Conservation (phyloP, 2,888 invertebrate genomes). For the Drosophila nr. medialis region DNA sequence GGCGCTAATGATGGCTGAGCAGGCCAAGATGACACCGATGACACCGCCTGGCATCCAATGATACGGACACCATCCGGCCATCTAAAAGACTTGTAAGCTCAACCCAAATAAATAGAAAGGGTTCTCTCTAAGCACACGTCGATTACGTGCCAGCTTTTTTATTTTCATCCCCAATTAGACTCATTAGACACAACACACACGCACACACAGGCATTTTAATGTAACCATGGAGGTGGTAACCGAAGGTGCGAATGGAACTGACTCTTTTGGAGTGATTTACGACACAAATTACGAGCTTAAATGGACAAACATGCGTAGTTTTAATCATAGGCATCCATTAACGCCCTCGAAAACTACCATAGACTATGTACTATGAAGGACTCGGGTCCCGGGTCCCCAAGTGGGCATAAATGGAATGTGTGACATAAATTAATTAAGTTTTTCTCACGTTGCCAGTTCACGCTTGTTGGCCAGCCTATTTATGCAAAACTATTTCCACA, state of each 20-base stretch:
- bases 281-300: slow-evolving; percentile 75
- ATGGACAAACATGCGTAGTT: slow-evolving; percentile 79
- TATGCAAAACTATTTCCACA: slow-evolving; percentile 65
- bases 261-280: slow-evolving; percentile 72
- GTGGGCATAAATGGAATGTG: slow-evolving; percentile 66
- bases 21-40: slow-evolving; percentile 54
- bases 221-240: slow-evolving; percentile 30
- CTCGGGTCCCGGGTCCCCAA: slow-evolving; percentile 42
- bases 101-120: slow-evolving; percentile 50
- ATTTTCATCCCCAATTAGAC: slow-evolving; percentile 75
- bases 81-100: slow-evolving; percentile 45
- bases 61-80: slow-evolving; percentile 48
- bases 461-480: slow-evolving; percentile 47
- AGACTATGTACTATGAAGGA: background rate
- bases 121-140: slow-evolving; percentile 49
- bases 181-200: slow-evolving; percentile 55
- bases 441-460: slow-evolving; percentile 62
- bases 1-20: slow-evolving; percentile 73
- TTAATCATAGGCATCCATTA: slow-evolving; percentile 75
- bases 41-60: slow-evolving; percentile 56
- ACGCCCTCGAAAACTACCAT: slow-evolving; percentile 41
- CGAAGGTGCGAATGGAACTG: slow-evolving; percentile 62
- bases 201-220: slow-evolving; percentile 44
- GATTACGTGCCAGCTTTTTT: slow-evolving; percentile 48
- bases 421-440: slow-evolving; percentile 76